Percentiles rank a stretch among this genome's conserved stretches.
Evolutionary conservation across 2,113 vertebrate genomes (phyloP).

Genomic region (Caloenas nicobarica): DNA sequence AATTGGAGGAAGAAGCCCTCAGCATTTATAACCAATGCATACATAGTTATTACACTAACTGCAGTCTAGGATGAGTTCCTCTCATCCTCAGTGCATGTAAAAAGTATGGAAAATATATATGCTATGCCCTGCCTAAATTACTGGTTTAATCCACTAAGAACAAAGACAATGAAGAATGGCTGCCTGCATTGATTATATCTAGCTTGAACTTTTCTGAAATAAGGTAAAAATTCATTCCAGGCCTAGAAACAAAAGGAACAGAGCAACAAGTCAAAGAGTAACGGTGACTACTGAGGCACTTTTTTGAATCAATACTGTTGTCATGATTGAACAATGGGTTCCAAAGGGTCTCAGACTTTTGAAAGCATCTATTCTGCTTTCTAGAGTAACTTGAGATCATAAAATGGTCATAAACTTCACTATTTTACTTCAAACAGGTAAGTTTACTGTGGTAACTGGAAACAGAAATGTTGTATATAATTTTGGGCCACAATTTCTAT

Average conservation of each 20-base stretch:
- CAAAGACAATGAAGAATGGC: neutral
- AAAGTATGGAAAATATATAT: neutral
- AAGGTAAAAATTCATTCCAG: neutral
- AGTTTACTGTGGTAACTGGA: neutral
- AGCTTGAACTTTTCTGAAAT: neutral
- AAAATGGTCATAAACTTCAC: neutral
- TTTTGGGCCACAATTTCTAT: neutral
- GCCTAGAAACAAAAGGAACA: neutral
- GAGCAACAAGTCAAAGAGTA: neutral
- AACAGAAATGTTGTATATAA: neutral
- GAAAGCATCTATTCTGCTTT: neutral
- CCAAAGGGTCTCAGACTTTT: neutral
- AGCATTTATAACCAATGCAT: neutral
- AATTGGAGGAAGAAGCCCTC: fast-evolving
- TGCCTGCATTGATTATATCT: neutral
- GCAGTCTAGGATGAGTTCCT: neutral
- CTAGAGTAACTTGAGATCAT: neutral
- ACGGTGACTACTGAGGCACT: neutral
- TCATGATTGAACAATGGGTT: neutral
- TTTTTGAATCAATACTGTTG: neutral
- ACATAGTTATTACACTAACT: neutral
- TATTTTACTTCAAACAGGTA: neutral
- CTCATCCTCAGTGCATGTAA: neutral
- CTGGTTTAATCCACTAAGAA: neutral
- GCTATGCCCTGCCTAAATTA: neutral